phyloP scores from a whole-genome alignment of 2,888 invertebrate species.

The Eupeodes luniger region DNA sequence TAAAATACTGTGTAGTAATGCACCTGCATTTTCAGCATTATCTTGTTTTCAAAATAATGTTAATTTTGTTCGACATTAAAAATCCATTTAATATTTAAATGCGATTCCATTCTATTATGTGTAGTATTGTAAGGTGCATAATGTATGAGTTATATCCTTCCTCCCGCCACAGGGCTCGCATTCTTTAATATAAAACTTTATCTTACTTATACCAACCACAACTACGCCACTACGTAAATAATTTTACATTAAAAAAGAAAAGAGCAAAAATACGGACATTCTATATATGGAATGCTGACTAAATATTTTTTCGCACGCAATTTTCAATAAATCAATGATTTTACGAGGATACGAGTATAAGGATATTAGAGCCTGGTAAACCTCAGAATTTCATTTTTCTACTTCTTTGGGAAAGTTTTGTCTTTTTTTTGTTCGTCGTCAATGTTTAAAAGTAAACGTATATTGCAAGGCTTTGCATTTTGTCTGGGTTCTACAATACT shows the following conservation, averaged over 20 bases:
- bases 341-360: not conserved
- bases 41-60: constrained; percentile 8
- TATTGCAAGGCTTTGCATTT: constrained; percentile 9
- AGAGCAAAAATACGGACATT: not conserved
- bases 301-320: constrained; percentile 20
- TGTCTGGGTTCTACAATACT: not conserved
- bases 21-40: constrained; percentile 1
- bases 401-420: not conserved
- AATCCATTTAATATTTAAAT: constrained; percentile 55
- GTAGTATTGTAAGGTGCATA: not conserved
- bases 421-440: not conserved
- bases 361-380: constrained; percentile 6
- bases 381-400: not conserved
- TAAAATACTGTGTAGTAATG: not conserved
- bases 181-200: not conserved
- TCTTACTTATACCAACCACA: not conserved
- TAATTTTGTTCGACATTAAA: constrained; percentile 27
- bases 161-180: not conserved
- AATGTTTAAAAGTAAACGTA: not conserved
- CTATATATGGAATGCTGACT: not conserved
- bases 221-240: not conserved
- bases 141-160: constrained; percentile 7
- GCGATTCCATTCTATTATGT: not conserved
- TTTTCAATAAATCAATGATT: constrained; percentile 63
- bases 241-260: not conserved